phyloP scores from a whole-genome alignment of 2,888 invertebrate species.

The Nomada ferruginata region DNA sequence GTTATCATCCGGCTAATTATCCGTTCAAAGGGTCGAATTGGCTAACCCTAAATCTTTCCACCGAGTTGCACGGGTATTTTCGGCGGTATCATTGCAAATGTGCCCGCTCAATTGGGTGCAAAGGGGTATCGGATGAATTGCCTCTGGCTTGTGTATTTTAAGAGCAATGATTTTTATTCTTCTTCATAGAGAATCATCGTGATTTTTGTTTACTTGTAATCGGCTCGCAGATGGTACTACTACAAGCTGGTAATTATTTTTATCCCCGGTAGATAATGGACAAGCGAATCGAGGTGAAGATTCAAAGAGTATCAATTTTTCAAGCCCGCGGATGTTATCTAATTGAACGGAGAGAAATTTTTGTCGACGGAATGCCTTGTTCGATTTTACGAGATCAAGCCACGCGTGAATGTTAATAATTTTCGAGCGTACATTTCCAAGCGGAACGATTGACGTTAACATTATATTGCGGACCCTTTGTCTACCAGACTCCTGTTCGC shows the following conservation, averaged over 20 bases:
- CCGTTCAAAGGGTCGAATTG: conserved; percentile 55
- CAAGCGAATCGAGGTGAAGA: too few species aligned
- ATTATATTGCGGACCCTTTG: conserved; percentile 47
- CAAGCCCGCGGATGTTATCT: neutral
- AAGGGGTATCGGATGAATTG: too few species aligned
- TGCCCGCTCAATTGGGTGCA: neutral
- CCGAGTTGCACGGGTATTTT: neutral
- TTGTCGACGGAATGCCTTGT: neutral
- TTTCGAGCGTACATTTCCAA: conserved; percentile 22
- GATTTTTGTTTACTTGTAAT: too few species aligned
- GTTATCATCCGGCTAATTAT: conserved; percentile 78
- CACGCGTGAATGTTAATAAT: conserved; percentile 54
- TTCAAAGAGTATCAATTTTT: too few species aligned
- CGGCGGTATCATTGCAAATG: neutral
- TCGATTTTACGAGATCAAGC: neutral
- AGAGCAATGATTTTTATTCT: too few species aligned
- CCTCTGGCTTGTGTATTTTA: neutral
- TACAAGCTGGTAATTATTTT: too few species aligned
- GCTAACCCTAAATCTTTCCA: neutral
- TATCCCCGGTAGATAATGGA: too few species aligned
- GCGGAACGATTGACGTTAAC: conserved; percentile 62
- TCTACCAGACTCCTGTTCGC: conserved; percentile 25
- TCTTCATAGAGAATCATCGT: too few species aligned
- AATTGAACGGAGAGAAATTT: neutral
- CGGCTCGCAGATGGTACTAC: too few species aligned